Evolutionary conservation across 1,140 invertebrate genomes (phyloP), one percentile per base, ranked within the genome.

Genomic region (Matsumurasca onukii): DNA sequence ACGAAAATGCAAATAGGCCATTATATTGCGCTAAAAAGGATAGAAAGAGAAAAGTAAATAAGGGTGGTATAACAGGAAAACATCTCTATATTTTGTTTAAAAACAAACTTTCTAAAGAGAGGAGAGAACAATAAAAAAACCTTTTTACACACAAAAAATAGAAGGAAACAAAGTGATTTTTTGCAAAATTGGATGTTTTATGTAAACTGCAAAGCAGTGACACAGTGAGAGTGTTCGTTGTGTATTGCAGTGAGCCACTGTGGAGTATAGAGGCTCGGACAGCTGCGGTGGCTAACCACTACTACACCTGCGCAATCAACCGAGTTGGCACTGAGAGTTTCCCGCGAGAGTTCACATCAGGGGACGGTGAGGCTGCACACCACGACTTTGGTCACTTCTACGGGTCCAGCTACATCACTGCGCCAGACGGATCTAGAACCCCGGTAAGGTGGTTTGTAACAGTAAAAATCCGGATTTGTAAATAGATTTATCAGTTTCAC

Each of bases 331-430:
- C 89, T 1, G 98, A 99, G 81, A 74, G 78, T 1, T 97, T 94
- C 77, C 90, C 90, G 0, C 92, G 95, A 80, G 94, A 94, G 77
- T 99, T 98, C 77, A 97, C 95, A 12, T 98, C 95, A 1, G 97
- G 90, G 1, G 93, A 99, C 86, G 94, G 94, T 0, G 87, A 90
- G 74, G 87, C 90, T 73, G 93, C 96, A 1, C 96, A 98, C 77
- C 92, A 90, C 76, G 88, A 95, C 67, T 98, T 99, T 80, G 98
- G 97, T 0, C 93, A 97, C 78, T 99, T 99, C 80, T 99, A 98
- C 82, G 98, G 96, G 0, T 97, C 96, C 0, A 95, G 91, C 73
- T 99, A 99, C 81, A 84, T 98, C 0, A 89, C 96, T 49, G 93
- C 91, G 17, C 98, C 98, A 0, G 93, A 99, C 86, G 98, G 97